Conservation (phyloP, 2,888 invertebrate genomes). For the Parapristionchus giblindavisi region DNA sequence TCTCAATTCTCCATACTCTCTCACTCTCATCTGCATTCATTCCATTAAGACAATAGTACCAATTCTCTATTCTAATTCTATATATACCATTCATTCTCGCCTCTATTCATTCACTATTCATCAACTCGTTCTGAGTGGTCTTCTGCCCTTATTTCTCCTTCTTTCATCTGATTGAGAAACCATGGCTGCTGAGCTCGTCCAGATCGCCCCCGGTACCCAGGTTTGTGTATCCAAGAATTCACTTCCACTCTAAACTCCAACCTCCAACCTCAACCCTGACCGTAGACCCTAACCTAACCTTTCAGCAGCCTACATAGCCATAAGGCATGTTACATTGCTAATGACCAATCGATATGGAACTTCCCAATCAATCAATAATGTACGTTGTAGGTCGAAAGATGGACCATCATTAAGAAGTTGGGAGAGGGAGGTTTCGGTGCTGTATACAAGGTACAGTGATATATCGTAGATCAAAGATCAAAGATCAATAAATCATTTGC, state of each 20-base stretch:
- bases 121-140: neutral
- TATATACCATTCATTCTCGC: neutral
- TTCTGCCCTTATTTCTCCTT: neutral
- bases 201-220: conserved; percentile 57
- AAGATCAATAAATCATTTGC: neutral
- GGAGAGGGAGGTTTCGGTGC: conserved; percentile 65
- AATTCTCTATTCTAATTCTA: neutral
- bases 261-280: neutral
- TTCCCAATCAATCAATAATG: neutral
- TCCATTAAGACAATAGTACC: no score
- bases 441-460: conserved; percentile 57
- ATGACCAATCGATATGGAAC: neutral
- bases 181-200: conserved; percentile 59
- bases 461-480: neutral
- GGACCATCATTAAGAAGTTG: conserved; percentile 64
- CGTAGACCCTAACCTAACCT: neutral
- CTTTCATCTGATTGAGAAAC: neutral
- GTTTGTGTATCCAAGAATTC: conserved; percentile 16
- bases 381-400: conserved; percentile 54
- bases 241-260: neutral
- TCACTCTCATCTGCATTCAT: neutral
- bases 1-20: neutral
- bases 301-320: neutral
- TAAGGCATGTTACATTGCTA: neutral
- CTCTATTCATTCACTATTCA: neutral